phyloP scores from a whole-genome alignment of 2,113 vertebrate species.

The Climacteris rufus region DNA sequence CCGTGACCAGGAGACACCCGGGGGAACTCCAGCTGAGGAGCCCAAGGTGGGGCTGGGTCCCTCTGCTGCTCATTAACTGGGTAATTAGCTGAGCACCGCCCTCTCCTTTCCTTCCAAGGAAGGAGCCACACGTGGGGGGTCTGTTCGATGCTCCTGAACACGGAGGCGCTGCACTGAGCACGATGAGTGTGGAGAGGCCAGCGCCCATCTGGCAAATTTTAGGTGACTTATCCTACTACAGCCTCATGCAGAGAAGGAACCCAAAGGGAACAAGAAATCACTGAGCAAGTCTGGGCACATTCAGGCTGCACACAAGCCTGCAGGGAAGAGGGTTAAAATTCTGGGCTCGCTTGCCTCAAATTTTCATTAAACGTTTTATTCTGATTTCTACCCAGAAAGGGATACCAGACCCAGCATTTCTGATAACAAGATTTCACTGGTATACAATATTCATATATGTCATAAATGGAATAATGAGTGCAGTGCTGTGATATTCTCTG shows the following conservation, averaged over 20 bases:
- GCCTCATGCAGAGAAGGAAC: not conserved
- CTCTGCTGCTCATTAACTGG: not conserved
- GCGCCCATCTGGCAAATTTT: not conserved
- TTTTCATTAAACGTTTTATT: not conserved
- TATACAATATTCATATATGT: not conserved
- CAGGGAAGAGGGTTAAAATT: not conserved
- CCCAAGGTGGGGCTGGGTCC: fast-evolving
- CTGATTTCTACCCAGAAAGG: not conserved
- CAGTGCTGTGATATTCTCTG: not conserved
- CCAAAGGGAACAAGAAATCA: not conserved
- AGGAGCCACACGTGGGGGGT: fast-evolving
- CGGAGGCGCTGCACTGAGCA: no score
- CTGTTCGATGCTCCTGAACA: fast-evolving
- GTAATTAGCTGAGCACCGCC: not conserved
- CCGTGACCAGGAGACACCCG: fast-evolving
- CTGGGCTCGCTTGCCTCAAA: not conserved
- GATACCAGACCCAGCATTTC: not conserved
- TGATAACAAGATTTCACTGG: not conserved
- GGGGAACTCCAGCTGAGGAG: not conserved
- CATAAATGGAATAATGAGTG: not conserved
- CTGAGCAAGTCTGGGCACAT: not conserved
- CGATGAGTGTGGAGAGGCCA: fast-evolving
- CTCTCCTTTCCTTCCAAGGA: no score
- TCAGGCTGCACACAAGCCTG: not conserved
- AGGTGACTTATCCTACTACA: not conserved